Evolutionary conservation across 1,140 invertebrate genomes (phyloP).

Genomic region (Fopius arisanus): DNA sequence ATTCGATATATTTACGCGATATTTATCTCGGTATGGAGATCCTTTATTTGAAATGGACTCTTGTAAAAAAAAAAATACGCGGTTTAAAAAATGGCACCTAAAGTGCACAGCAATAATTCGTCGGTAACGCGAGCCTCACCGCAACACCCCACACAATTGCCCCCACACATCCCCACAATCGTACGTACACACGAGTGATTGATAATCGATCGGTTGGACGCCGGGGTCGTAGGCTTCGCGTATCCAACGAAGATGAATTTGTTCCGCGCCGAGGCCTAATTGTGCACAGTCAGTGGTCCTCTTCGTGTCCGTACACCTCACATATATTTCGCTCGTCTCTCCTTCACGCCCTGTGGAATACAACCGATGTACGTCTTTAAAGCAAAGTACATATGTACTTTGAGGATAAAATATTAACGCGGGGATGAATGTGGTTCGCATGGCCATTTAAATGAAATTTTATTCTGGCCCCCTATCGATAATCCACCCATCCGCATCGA

Average conservation of each 20-base stretch:
- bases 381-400: neutral
- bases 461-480: slow-evolving; percentile 48
- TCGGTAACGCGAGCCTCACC: neutral
- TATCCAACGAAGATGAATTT: slow-evolving; percentile 54
- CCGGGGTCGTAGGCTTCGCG: slow-evolving; percentile 41
- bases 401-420: neutral
- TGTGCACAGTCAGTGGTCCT: slow-evolving; percentile 57
- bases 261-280: slow-evolving; percentile 54
- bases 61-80: neutral
- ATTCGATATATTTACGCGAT: too few species aligned
- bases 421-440: neutral
- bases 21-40: too few species aligned
- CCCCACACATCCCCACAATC: neutral
- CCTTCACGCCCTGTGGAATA: neutral
- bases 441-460: slow-evolving; percentile 8
- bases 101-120: neutral
- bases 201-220: slow-evolving; percentile 49
- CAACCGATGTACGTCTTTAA: neutral
- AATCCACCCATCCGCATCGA: slow-evolving; percentile 36
- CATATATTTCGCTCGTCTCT: slow-evolving; percentile 4
- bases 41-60: too few species aligned
- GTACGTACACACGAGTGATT: slow-evolving; percentile 44
- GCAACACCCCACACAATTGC: neutral
- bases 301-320: neutral
- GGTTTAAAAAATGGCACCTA: neutral